Percentiles rank a stretch among this genome's conserved stretches.
Conservation (phyloP, 1,140 invertebrate species). For the Drosophila santomea region DNA sequence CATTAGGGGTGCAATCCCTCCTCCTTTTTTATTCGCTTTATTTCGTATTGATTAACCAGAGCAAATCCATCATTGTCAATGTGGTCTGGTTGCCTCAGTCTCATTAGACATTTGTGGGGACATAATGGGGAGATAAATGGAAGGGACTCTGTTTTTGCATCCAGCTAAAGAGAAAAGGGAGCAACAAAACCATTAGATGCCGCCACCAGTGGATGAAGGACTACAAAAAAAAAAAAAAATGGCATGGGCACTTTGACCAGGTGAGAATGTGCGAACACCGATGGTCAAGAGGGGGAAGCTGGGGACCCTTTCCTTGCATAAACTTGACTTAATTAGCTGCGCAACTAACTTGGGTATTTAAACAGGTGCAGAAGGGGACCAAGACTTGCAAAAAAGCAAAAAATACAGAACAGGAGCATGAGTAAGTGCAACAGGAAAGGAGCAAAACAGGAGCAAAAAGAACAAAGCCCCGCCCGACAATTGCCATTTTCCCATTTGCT, state of each 20-base stretch:
- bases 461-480: constrained; percentile 27
- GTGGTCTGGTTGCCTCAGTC: constrained; percentile 28
- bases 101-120: constrained; percentile 29
- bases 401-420: constrained; percentile 6
- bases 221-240: not conserved
- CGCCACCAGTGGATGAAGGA: constrained; percentile 7
- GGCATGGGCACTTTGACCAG: constrained; percentile 14
- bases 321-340: constrained; percentile 82
- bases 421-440: constrained; percentile 9
- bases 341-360: constrained; percentile 78
- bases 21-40: constrained; percentile 17
- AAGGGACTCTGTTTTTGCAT: not conserved
- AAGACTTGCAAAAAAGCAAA: constrained; percentile 12
- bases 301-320: constrained; percentile 60
- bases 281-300: constrained; percentile 7
- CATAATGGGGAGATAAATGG: constrained; percentile 14
- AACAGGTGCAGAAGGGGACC: constrained; percentile 61
- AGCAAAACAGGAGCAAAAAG: not conserved
- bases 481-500: constrained; percentile 54
- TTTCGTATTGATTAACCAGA: constrained; percentile 77
- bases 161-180: constrained; percentile 18
- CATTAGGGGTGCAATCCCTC: not conserved
- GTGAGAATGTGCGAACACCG: constrained; percentile 50
- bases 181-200: constrained; percentile 37
- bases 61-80: constrained; percentile 81